phyloP scores from a whole-genome alignment of 2,113 vertebrate species.

The Alosa alosa region DNA sequence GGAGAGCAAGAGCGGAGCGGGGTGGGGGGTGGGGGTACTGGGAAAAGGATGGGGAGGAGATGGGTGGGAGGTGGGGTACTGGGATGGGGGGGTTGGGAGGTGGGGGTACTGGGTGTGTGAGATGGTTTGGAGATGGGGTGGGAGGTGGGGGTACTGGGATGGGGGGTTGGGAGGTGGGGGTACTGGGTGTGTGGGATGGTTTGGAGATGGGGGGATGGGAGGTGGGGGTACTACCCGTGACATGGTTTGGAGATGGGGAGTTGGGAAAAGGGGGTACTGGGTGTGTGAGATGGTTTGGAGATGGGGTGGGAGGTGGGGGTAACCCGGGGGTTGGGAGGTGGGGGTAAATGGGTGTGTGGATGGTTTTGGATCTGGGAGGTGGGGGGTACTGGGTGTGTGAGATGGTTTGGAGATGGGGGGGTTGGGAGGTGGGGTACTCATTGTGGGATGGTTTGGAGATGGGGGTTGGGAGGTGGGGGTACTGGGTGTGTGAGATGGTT shows the following conservation, averaged over 20 bases:
- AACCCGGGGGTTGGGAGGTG: too few relatives aligned
- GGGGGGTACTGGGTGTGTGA: constrained; percentile 23
- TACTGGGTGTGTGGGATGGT: too few relatives aligned
- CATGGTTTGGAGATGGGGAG: too few relatives aligned
- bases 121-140: constrained; percentile 33
- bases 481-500: constrained; percentile 26
- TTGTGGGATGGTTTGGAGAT: constrained; percentile 32
- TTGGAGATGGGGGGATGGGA: too few relatives aligned
- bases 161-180: too few relatives aligned
- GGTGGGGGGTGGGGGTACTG: constrained; percentile 5
- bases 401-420: constrained; percentile 31
- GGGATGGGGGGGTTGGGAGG: constrained; percentile 13
- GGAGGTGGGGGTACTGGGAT: neutral
- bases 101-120: neutral
- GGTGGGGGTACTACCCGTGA: too few relatives aligned
- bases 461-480: constrained; percentile 1
- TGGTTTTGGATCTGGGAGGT: constrained; percentile 34
- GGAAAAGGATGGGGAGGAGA: constrained; percentile 31
- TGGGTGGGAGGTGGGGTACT: constrained; percentile 30
- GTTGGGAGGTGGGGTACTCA: too few relatives aligned
- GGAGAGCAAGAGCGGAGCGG: constrained; percentile 31
- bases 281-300: too few relatives aligned
- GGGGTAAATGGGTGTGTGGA: constrained; percentile 24
- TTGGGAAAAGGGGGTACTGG: too few relatives aligned
- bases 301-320: neutral